phyloP scores from a whole-genome alignment of 2,797 vertebrate species.

The Pristis pectinata region DNA sequence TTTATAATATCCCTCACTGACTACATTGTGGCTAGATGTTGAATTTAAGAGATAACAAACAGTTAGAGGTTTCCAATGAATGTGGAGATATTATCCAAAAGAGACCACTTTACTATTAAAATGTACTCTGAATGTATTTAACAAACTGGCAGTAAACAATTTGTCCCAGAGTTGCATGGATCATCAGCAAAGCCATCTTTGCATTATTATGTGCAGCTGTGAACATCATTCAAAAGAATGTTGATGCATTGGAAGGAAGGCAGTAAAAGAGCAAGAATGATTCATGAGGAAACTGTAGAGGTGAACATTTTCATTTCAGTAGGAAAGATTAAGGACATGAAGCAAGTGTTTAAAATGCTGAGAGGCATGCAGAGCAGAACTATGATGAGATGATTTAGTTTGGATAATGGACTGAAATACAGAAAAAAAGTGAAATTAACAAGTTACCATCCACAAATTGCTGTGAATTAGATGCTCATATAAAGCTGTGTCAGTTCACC shows the following conservation, averaged over 20 bases:
- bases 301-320: background rate
- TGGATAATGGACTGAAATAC: background rate
- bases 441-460: background rate
- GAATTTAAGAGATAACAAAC: background rate
- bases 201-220: background rate
- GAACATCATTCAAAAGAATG: background rate
- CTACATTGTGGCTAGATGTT: background rate
- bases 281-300: background rate
- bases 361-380: background rate
- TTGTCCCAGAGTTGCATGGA: background rate
- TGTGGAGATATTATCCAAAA: background rate
- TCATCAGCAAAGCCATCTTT: background rate
- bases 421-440: background rate
- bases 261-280: background rate
- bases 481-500: background rate
- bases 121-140: background rate
- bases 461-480: background rate
- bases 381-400: background rate
- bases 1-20: background rate
- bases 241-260: background rate
- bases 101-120: background rate
- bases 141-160: background rate
- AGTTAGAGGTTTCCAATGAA: background rate
- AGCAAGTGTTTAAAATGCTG: background rate
- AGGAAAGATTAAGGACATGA: background rate